Conservation (phyloP, 30 jellyfish, hydroid and myxozoan genomes). For the Turritopsis rubra region DNA sequence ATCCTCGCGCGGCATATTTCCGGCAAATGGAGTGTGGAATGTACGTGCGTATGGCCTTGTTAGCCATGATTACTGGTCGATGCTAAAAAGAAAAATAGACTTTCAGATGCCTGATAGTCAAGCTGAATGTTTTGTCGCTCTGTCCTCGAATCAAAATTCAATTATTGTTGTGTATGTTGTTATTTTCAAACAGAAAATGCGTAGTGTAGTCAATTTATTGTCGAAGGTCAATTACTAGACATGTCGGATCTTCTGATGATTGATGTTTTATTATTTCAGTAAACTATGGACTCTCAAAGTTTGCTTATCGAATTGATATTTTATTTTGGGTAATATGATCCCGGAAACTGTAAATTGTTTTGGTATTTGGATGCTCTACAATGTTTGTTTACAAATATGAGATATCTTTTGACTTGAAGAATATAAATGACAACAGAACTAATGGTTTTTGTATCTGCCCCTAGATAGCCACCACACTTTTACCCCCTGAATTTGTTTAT, state of each 20-base stretch:
- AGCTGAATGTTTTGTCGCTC: not conserved
- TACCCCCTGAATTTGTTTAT: no score
- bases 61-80: constrained; percentile 81
- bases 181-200: not conserved
- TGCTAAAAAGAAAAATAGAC: constrained; percentile 37
- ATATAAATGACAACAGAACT: not conserved
- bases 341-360: not conserved
- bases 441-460: no score
- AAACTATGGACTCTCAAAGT: not conserved
- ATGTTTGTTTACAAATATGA: not conserved
- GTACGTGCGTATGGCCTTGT: constrained; percentile 96
- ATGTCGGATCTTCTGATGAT: not conserved
- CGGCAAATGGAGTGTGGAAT: constrained; percentile 97
- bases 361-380: not conserved
- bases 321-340: not conserved
- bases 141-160: no score
- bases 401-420: no score
- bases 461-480: no score
- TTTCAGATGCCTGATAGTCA: not conserved
- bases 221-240: not conserved
- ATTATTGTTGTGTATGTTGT: no score
- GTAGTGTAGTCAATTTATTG: not conserved
- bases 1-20: constrained; percentile 99
- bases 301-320: not conserved
- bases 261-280: not conserved